Base-by-base conservation (phyloP, 2,888 invertebrate species). In the Pyrrhosoma nymphula region DNA sequence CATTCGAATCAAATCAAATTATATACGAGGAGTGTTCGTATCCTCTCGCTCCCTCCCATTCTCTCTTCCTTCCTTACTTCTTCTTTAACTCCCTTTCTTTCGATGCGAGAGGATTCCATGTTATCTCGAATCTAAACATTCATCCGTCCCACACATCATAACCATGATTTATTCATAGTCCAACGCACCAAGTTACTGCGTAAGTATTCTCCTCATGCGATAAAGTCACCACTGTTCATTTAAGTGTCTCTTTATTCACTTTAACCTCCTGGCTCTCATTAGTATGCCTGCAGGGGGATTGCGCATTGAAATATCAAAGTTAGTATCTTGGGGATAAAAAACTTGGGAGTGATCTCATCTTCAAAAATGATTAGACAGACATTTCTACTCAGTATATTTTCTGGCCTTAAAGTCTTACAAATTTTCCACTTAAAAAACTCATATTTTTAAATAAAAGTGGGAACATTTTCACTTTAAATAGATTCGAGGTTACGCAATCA, bases 161-260 rank as follows among this genome's bases (percentile, higher is more conserved):
- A 0, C n/a, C 47, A 93, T 93, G 93, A 93, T 93, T 93, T 75
- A 93, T 93, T 93, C 93, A 93, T 55, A 10, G 26, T n/a, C 39
- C 26, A 47, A 93, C 47, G 82, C 26, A 16, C 30, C 30, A n/a
- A 93, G 90, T 91, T 26, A 35, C 30, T 75, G 69, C 39, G 90
- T 93, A 69, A 69, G 26, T 69, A n/a, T 93, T 93, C 26, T 69
- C 55, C 91, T 35, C 60, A 39, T 39, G 35, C 35, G 16, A 82
- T 82, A 35, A 82, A 16, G 35, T 6, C 20, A n/a, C 47, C 23
- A 39, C 47, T 47, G 69, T 93, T 93, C 47, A 63, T 93, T 47
- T 93, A 8, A 82, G 12, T 18, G 30, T 39, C 60, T 20, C 20
- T 14, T 56, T 55, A 69, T 69, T 93, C 75, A 47, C 47, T 23